Conservation (phyloP, 2,113 vertebrate genomes). For the Tympanuchus pallidicinctus region DNA sequence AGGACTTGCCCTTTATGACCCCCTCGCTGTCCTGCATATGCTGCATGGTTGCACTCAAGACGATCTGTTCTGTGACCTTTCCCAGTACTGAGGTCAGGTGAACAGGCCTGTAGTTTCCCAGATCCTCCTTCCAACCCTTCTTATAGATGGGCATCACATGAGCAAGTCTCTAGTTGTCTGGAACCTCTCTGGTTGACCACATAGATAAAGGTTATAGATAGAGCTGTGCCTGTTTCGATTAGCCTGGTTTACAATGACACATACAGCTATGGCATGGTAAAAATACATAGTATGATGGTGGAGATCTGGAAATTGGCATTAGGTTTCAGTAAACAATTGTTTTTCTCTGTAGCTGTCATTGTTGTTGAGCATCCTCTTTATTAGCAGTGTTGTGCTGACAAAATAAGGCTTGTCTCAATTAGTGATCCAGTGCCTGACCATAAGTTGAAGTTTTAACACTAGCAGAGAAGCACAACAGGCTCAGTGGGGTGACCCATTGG, state of each 20-base stretch:
- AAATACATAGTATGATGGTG: rapidly evolving
- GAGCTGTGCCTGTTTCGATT: background rate
- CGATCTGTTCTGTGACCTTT: too few relatives aligned
- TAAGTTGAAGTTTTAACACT: background rate
- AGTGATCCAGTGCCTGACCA: background rate
- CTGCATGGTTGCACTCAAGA: too few relatives aligned
- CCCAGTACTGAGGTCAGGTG: too few relatives aligned
- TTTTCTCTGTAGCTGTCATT: background rate
- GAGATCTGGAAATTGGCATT: background rate
- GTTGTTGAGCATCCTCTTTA: background rate
- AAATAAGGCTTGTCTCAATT: background rate
- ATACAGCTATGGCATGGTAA: background rate
- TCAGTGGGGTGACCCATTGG: background rate
- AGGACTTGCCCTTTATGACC: too few relatives aligned
- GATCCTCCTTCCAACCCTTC: too few relatives aligned
- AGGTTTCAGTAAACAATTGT: background rate
- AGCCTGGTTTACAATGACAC: background rate
- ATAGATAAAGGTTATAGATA: background rate
- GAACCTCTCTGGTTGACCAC: background rate
- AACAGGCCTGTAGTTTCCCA: too few relatives aligned
- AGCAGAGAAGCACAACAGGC: too few relatives aligned
- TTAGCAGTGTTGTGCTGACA: background rate
- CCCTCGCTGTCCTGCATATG: too few relatives aligned
- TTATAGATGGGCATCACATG: too few relatives aligned
- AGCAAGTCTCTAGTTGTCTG: too few relatives aligned